These are phyloP conservation scores for Steinernema khuongi DNA, from an alignment of 1,140 invertebrate species.

Conservation along the genomic window DNA sequence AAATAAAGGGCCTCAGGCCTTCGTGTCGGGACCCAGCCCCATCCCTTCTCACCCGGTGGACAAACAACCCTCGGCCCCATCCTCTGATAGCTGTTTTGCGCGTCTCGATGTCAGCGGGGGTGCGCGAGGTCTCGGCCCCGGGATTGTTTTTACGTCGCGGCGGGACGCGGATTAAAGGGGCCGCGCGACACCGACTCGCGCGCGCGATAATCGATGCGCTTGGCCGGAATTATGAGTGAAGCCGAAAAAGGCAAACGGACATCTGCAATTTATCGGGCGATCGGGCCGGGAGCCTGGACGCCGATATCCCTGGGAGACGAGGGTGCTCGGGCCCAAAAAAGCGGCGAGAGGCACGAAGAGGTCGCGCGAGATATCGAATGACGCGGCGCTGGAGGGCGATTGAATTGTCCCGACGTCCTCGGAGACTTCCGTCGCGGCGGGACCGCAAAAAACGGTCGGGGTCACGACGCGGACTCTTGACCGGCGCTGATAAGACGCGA, in stretches of 20 bases:
- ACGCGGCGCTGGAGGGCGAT: no score
- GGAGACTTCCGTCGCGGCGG: neutral
- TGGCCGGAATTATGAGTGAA: neutral
- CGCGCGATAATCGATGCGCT: constrained; percentile 4
- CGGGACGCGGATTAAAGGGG: neutral
- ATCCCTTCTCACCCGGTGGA: neutral
- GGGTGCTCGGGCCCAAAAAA: neutral
- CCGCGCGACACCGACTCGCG: neutral
- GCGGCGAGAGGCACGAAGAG: no score
- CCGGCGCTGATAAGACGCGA: neutral
- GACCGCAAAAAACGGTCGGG: neutral
- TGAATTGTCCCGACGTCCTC: no score
- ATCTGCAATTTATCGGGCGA: neutral
- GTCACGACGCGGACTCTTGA: neutral
- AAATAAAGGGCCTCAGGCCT: no score
- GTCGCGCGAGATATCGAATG: no score
- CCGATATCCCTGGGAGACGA: neutral
- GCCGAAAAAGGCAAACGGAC: neutral
- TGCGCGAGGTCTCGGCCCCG: neutral
- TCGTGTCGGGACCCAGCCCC: neutral
- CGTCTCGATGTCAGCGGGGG: neutral
- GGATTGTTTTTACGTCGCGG: neutral
- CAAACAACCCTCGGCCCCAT: no score
- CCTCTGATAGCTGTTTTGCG: neutral
- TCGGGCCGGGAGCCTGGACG: neutral